These are phyloP conservation scores for Pipistrellus kuhlii DNA, from an alignment of 2,797 vertebrate species.

Conservation along the genomic window DNA sequence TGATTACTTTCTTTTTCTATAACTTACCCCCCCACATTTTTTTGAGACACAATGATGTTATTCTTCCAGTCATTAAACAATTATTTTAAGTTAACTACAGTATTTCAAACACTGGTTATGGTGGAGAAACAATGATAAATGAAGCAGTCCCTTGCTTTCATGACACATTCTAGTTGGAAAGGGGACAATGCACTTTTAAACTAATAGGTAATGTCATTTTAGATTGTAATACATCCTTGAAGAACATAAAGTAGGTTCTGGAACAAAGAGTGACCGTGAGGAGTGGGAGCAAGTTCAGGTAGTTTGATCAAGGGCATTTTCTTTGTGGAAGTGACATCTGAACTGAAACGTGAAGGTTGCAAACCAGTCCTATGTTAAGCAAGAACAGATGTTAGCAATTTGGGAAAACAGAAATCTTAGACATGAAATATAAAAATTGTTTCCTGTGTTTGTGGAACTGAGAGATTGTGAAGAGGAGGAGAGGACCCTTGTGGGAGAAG, in stretches of 20 bases:
- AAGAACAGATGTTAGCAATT: not conserved
- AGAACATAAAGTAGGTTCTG: not conserved
- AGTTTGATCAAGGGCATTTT: not conserved
- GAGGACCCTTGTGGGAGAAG: not conserved
- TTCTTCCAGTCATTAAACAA: not conserved
- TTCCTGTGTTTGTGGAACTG: not conserved
- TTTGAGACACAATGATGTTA: not conserved
- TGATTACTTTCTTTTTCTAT: not conserved
- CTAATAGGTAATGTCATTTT: not conserved
- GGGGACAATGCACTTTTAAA: not conserved
- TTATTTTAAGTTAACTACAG: not conserved
- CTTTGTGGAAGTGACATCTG: not conserved
- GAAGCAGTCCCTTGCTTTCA: not conserved
- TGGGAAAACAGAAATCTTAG: not conserved
- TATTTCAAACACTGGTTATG: not conserved
- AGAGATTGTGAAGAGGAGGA: not conserved
- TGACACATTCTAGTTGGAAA: accelerated
- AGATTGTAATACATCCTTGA: not conserved
- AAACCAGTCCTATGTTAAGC: not conserved
- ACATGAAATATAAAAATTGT: not conserved
- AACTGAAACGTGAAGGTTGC: not conserved
- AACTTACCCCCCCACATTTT: not conserved
- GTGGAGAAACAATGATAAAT: not conserved
- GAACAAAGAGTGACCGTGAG: not conserved
- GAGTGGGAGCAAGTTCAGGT: not conserved